Evolutionary conservation across 2,113 vertebrate species (phyloP), one percentile per base, ranked within the genome.

Genomic region (Callorhinus ursinus): DNA sequence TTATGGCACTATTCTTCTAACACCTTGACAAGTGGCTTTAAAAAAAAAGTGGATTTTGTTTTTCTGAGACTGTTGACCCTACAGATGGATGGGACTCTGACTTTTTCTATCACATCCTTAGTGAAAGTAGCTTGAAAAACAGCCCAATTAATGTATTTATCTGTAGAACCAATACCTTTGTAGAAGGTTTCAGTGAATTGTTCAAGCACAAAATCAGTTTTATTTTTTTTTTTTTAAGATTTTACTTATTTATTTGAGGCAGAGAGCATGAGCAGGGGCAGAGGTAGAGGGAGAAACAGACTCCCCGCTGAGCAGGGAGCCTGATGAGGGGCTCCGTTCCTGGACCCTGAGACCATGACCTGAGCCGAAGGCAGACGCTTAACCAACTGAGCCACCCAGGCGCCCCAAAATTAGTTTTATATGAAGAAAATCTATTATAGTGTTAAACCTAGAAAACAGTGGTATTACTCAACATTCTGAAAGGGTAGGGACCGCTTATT

Each of bases 201-300:
- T 85, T 31, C 9, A 94, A 94, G 3, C 0, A 3, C 65, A 96
- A 84, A 96, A 92, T 69, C 69, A 53, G 21, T 84, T 86, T 96
- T 31, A 1, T 33, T 67, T 61, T 59, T 24, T 61, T 59, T 24
- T 65, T 55, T 65, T 7, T 0, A 63, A 65, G 28, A 33, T 57
- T 59, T 59, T 59, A 33, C 16, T 67, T 67, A 67, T 65, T 65
- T 65, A 31, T 67, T 33, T 67, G 63, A 67, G 31, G 31, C 63
- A 67, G 63, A 67, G 14, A 15, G 14, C 31, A 67, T 0, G 31
- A 67, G 31, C 14, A 15, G 7, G 63, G 31, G 14, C 63, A 67
- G 63, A 67, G 1, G 31, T 7, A 53, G 63, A 33, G 28, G 63
- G 63, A 31, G 28, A 33, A 65, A 28, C 13, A 65, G 63, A 65